Evolutionary conservation across 2,797 vertebrate genomes (phyloP).

Genomic region (Glossophaga mutica): DNA sequence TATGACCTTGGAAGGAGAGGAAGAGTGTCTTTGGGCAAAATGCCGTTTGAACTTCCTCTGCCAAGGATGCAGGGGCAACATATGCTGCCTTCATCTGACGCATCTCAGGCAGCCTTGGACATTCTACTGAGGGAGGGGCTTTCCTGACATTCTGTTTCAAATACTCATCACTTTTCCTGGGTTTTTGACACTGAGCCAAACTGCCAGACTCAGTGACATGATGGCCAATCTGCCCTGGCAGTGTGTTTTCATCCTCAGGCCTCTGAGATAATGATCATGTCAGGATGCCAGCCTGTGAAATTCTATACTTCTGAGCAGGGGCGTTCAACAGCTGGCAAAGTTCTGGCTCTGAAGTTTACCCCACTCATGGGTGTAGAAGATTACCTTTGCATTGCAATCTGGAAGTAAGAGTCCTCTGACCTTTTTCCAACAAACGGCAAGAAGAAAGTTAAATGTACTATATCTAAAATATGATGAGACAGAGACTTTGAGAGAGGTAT

Average conservation of each 20-base stretch:
- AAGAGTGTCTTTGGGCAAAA: background rate
- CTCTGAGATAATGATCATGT: background rate
- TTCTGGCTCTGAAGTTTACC: background rate
- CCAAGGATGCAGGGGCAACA: background rate
- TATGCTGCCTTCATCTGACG: background rate
- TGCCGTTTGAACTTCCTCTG: background rate
- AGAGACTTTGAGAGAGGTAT: background rate
- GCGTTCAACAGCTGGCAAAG: background rate
- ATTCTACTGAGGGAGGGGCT: background rate
- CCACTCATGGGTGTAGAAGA: background rate
- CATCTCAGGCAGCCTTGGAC: background rate
- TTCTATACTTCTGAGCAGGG: background rate
- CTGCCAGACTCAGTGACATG: conserved; percentile 9
- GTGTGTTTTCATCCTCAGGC: background rate
- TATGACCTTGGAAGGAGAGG: conserved; percentile 27
- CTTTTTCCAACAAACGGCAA: background rate
- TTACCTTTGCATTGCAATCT: background rate
- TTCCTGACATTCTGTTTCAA: conserved; percentile 17
- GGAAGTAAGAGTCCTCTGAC: background rate
- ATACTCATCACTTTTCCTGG: background rate
- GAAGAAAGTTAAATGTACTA: background rate
- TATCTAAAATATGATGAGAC: background rate
- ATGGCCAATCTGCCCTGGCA: background rate
- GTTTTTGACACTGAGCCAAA: conserved; percentile 14
- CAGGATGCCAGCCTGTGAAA: background rate